Evolutionary conservation across 2,797 vertebrate species (phyloP).

Genomic region (Sciaenops ocellatus): DNA sequence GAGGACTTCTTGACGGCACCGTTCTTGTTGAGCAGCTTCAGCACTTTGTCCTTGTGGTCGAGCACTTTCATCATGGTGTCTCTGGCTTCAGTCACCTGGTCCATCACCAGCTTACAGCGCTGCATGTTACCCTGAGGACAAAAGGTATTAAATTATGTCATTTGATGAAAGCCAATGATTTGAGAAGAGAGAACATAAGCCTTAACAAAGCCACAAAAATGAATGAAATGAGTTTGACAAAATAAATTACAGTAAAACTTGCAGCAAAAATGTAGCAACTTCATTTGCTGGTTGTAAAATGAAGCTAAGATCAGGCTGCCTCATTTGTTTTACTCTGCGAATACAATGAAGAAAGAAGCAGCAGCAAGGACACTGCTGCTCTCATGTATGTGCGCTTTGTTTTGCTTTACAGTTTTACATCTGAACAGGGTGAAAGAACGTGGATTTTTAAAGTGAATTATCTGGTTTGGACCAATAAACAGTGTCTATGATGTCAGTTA

Average conservation of each 20-base stretch:
- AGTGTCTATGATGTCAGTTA: too few relatives aligned
- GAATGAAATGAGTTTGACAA: background rate
- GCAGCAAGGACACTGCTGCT: too few relatives aligned
- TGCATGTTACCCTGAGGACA: conserved; percentile 96
- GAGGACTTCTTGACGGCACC: conserved; percentile 95
- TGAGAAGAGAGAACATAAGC: background rate
- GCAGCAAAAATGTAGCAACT: background rate
- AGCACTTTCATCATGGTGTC: conserved; percentile 99
- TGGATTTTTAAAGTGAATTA: background rate
- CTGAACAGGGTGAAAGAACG: background rate
- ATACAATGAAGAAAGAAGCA: too few relatives aligned
- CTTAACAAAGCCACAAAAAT: background rate
- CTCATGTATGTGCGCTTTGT: too few relatives aligned
- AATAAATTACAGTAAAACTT: background rate
- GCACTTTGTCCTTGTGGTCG: conserved; percentile 97
- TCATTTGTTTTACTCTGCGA: too few relatives aligned
- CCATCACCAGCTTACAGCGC: conserved; percentile 99
- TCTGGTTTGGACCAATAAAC: background rate
- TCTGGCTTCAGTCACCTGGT: conserved; percentile 98
- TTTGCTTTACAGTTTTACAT: background rate
- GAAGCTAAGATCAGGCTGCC: background rate
- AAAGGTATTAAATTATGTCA: background rate
- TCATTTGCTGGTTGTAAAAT: background rate
- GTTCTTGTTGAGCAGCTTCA: conserved; percentile 99
- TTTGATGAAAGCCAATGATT: background rate